Evolutionary conservation across 1,140 invertebrate genomes (phyloP), one percentile per base, ranked within the genome.

Genomic region (Leptestheria dahalacensis): DNA sequence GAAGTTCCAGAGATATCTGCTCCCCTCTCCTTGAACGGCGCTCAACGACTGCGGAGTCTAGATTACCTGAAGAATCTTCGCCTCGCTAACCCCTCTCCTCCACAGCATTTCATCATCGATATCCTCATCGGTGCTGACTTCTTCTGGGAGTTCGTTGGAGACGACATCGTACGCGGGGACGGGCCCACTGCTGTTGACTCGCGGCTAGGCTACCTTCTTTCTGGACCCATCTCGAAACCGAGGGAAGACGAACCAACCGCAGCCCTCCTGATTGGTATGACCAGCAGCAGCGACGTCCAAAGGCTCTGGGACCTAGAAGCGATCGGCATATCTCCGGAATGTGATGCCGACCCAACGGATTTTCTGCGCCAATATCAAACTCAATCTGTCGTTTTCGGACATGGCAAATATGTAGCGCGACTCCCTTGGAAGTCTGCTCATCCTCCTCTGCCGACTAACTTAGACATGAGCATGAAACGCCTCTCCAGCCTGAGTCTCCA

Each of bases 121-220:
- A 41, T 57, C 46, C 25, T 57, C 15, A 57, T 57, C 15, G 56
- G 46, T n/a, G 57, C 57, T n/a, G 46, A 59, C 28, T 25, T 25
- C 46, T 59, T 49, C n/a, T 59, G 57, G 57, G 12, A 59, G 25
- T 48, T 59, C 9, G 26, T 20, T n/a, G 48, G 46, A 29, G 57
- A 59, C 48, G 18, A 49, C 46, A 52, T 25, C 3, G 24, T 50
- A 24, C 48, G 46, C 20, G 56, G 56, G 15, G 4, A 47, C 3
- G 56, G 56, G 15, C 56, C 56, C 20, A 20, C 18, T 18, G 56
- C 56, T 33, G 47, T 57, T 15, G 48, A 20, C 33, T 52, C 50
- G 11, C 20, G 25, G 20, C 25, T 52, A 52, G 50, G 50, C 20
- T 52, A 52, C 20, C 50, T 52, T 52, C 25, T 52, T 15, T 52